phyloP scores from a whole-genome alignment of 2,113 vertebrate genomes.

The Ciconia boyciana region DNA sequence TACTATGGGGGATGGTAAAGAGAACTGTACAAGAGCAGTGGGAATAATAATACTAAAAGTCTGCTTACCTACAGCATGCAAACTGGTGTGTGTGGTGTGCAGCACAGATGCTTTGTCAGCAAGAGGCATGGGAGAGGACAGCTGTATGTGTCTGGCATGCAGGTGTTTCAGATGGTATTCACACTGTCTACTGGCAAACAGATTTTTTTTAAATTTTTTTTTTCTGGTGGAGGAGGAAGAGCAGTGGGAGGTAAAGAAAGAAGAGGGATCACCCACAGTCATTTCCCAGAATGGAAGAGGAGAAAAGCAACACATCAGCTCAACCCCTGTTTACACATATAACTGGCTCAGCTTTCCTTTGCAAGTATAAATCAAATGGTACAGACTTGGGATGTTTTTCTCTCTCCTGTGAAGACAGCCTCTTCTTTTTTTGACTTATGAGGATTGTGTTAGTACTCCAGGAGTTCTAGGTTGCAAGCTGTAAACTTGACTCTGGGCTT shows the following conservation, averaged over 20 bases:
- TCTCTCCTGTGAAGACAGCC: constrained; percentile 66
- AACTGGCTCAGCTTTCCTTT: constrained; percentile 53
- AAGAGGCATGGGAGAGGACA: constrained; percentile 23
- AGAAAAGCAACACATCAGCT: constrained; percentile 60
- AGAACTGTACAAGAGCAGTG: constrained; percentile 10
- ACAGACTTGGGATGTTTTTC: constrained; percentile 69
- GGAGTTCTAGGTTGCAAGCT: not conserved
- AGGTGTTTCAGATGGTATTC: constrained; percentile 76
- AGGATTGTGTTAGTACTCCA: constrained; percentile 2
- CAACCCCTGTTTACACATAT: constrained; percentile 63
- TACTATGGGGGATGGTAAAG: not conserved
- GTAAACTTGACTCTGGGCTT: constrained; percentile 17
- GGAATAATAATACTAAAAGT: constrained; percentile 43
- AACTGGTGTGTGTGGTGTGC: not conserved
- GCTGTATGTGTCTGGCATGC: constrained; percentile 64
- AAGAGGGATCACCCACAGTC: constrained; percentile 77
- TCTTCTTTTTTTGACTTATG: constrained; percentile 38
- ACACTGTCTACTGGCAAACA: constrained; percentile 68
- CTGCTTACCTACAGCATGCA: constrained; percentile 55
- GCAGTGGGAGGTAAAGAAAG: constrained; percentile 64
- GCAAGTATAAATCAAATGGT: constrained; percentile 66
- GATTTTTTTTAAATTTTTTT: not conserved
- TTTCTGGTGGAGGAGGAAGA: constrained; percentile 52
- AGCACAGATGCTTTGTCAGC: constrained; percentile 56
- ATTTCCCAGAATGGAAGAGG: constrained; percentile 74